Base-by-base conservation (phyloP, 2,113 vertebrate species). In the Menidia beryllina region DNA sequence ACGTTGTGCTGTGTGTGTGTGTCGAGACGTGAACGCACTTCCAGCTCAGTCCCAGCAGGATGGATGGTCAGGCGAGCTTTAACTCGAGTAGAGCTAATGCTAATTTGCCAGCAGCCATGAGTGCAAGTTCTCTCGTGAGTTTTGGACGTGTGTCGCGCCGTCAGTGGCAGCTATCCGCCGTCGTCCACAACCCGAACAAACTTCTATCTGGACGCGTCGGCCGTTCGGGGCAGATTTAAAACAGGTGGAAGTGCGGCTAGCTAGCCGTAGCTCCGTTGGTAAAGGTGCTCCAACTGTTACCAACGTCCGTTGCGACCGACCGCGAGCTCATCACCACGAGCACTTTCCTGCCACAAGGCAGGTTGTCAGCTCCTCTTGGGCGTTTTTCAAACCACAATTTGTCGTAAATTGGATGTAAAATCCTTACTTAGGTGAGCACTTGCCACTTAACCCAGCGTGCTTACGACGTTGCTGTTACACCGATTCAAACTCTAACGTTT, bases 11-110 rank as follows among this genome's bases (percentile, higher is more conserved):
- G 47, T 60, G 34, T 15, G 47, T 60, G 34, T 19, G 53, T 52
- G 45, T 27, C 38, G 63, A 72, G 69, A 53, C 27, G 63, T 56
- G 78, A 71, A 77, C 68, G 59, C 84, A 72, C 75, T 75, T 68
- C 48, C 57, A 64, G 51, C 56, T 69, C 71, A 5, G 4, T 45
- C 57, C 48, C 65, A 51, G 63, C 55, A 45, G 81, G 61, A 70
- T 78, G 59, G 58, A 59, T 43, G 69, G 57, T 27, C 14, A 14
- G 27, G 67, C 62, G 54, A 66, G 24, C 72, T 21, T 21, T 27
- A 10, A 21, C 41, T 63, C 43, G 12, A 69, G 77, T 77, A 53
- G 34, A 23, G 86, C 86, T 90, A 78, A 82, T 77, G 89, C 87
- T 86, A 90, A 79, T 77, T 27, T 25, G n/a, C 27, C 41, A 43